Evolutionary conservation across 2,888 invertebrate genomes (phyloP).

Genomic region (Smittia aterrima): DNA sequence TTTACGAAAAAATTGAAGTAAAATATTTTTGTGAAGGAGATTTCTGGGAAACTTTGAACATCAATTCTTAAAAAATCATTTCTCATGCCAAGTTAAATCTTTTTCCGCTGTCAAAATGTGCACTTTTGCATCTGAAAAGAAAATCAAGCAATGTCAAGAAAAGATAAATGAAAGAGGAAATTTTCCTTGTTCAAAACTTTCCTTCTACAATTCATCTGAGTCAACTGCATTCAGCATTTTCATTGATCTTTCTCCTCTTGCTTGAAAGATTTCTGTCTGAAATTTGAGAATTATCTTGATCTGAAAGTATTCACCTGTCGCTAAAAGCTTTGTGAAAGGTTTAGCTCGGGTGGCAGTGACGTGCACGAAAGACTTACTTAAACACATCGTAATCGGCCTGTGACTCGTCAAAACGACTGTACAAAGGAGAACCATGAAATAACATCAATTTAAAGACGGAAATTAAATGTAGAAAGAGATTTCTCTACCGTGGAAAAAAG

Average conservation of each 20-base stretch:
- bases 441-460: conserved; percentile 6
- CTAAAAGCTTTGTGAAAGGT: no score
- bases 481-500: neutral
- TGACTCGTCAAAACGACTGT: neutral
- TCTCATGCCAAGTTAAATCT: neutral
- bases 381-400: no score
- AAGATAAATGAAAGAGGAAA: neutral
- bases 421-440: neutral
- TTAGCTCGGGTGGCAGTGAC: no score
- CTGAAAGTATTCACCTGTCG: no score
- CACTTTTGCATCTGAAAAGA: neutral
- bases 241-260: neutral
- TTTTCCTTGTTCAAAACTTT: neutral
- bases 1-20: neutral
- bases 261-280: neutral
- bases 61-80: neutral
- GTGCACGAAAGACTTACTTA: no score
- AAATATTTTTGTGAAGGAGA: neutral
- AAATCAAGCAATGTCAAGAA: neutral
- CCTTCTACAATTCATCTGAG: no score
- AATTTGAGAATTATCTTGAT: neutral
- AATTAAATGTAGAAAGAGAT: neutral
- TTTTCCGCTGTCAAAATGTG: neutral
- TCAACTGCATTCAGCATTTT: neutral
- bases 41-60: neutral